Conservation (phyloP, 1,140 invertebrate genomes). For the Muscidifurax raptorellus region DNA sequence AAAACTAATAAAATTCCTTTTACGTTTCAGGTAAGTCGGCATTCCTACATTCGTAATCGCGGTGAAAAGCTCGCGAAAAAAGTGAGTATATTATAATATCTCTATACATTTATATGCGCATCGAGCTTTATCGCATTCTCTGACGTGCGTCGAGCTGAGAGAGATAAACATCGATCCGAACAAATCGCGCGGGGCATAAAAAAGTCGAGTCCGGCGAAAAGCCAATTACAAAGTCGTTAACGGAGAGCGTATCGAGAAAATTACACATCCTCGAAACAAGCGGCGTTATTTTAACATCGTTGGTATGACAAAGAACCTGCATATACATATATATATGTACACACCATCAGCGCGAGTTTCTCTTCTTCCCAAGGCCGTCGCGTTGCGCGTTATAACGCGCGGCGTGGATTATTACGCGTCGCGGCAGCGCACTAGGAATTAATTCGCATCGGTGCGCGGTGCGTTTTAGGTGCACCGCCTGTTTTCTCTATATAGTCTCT, state of each 20-base stretch:
- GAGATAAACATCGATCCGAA: neutral
- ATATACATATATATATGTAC: neutral
- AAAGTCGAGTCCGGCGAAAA: neutral
- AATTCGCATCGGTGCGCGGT: neutral
- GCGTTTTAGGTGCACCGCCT: neutral
- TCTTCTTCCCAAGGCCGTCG: neutral
- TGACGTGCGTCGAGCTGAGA: too few relatives aligned
- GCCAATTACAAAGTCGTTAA: neutral
- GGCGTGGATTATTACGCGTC: neutral
- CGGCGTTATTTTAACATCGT: neutral
- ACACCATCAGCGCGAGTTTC: neutral
- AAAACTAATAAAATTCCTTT: neutral
- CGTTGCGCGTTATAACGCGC: neutral
- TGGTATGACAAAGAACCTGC: slow-evolving; percentile 6
- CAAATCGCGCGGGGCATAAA: neutral
- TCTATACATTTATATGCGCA: too few relatives aligned
- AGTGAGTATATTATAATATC: too few relatives aligned
- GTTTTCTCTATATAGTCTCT: neutral
- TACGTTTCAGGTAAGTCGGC: neutral
- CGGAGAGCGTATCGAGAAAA: neutral
- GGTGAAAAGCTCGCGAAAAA: neutral
- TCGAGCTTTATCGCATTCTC: too few relatives aligned
- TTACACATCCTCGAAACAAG: neutral
- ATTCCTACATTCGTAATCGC: neutral
- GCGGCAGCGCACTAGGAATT: neutral